phyloP scores from a whole-genome alignment of 1,140 invertebrate genomes.

The Drosophila varians region DNA sequence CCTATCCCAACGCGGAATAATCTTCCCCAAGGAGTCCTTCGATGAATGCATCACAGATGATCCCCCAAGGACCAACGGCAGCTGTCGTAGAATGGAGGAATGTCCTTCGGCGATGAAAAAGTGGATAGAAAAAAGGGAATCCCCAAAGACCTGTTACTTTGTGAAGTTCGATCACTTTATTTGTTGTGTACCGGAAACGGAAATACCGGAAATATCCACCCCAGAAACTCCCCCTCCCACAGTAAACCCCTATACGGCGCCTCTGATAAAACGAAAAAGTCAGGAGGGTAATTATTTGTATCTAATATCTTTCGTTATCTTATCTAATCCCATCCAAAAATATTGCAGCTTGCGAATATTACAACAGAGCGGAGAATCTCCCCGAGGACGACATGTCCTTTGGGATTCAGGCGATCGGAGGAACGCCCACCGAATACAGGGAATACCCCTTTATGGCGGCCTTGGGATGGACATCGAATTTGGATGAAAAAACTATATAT shows the following conservation, averaged over 20 bases:
- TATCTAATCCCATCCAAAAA: neutral
- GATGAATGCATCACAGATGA: slow-evolving; percentile 67
- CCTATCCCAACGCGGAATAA: slow-evolving; percentile 58
- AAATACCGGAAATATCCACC: too few relatives aligned
- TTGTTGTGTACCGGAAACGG: slow-evolving; percentile 54
- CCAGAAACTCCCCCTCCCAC: neutral
- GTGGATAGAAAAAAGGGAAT: slow-evolving; percentile 44
- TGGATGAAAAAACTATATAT: slow-evolving; percentile 44
- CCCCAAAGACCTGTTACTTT: slow-evolving; percentile 76
- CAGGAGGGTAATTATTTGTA: slow-evolving; percentile 37
- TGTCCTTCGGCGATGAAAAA: slow-evolving; percentile 51
- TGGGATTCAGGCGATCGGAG: slow-evolving; percentile 72
- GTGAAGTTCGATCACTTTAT: slow-evolving; percentile 75
- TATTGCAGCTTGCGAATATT: slow-evolving; percentile 41
- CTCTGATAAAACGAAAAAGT: slow-evolving; percentile 33
- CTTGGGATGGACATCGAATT: slow-evolving; percentile 71
- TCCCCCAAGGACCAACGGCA: slow-evolving; percentile 21
- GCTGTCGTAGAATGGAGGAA: slow-evolving; percentile 58
- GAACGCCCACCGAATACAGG: slow-evolving; percentile 69
- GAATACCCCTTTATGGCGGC: slow-evolving; percentile 85
- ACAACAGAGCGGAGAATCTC: slow-evolving; percentile 6
- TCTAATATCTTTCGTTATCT: neutral
- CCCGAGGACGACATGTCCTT: slow-evolving; percentile 21
- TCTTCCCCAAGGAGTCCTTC: slow-evolving; percentile 67
- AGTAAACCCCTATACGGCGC: neutral